Conservation (phyloP, 2,113 vertebrate genomes). For the Ancistrus triradiatus region DNA sequence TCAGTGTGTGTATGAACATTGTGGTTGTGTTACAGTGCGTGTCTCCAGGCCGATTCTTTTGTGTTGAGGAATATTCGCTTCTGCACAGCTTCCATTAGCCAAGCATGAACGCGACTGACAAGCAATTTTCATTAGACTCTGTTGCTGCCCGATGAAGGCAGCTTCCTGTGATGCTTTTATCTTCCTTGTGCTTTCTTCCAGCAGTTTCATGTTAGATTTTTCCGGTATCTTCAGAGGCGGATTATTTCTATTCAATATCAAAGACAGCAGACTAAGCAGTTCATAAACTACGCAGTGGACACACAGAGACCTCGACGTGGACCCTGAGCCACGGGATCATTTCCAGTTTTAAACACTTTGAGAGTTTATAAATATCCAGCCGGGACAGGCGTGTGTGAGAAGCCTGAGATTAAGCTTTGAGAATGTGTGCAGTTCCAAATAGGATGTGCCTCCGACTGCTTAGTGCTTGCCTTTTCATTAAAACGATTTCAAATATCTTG, state of each 20-base stretch:
- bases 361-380: background rate
- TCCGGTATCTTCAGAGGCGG: background rate
- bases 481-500: background rate
- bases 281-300: background rate
- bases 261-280: conserved; percentile 1
- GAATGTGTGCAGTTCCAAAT: conserved; percentile 8
- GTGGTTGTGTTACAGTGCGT: too few relatives aligned
- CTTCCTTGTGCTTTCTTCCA: background rate
- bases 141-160: conserved; percentile 3
- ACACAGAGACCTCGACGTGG: background rate
- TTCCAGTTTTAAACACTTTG: conserved; percentile 5
- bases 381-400: background rate
- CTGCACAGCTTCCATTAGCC: background rate
- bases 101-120: background rate
- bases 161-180: conserved; percentile 16
- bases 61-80: conserved; percentile 4
- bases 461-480: background rate
- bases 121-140: background rate
- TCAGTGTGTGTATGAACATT: too few relatives aligned
- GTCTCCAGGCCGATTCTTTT: background rate
- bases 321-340: background rate
- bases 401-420: background rate
- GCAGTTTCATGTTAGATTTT: background rate
- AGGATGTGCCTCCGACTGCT: too few relatives aligned
- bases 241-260: background rate